Evolutionary conservation across 2,888 invertebrate genomes (phyloP).

Genomic region (Arctia plantaginis): DNA sequence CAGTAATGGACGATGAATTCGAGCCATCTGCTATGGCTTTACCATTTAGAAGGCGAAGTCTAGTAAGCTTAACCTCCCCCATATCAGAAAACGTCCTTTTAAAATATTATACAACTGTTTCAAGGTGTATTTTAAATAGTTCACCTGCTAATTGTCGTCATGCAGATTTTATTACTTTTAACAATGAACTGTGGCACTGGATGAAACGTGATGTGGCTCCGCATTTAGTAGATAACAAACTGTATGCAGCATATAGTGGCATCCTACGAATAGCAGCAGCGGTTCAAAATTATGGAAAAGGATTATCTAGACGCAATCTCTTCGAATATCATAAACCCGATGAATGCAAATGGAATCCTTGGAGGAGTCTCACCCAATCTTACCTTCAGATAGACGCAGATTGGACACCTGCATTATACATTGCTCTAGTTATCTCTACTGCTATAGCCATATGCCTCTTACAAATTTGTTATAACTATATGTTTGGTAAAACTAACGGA

Average conservation of each 20-base stretch:
- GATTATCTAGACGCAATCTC: slow-evolving; percentile 71
- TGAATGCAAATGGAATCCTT: slow-evolving; percentile 68
- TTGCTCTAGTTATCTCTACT: slow-evolving; percentile 62
- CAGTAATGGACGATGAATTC: slow-evolving; percentile 67
- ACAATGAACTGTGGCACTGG: slow-evolving; percentile 81
- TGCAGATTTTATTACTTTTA: slow-evolving; percentile 75
- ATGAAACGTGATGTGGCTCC: slow-evolving; percentile 79
- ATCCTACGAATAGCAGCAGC: slow-evolving; percentile 77
- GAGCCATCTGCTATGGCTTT: slow-evolving; percentile 71
- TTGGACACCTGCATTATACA: slow-evolving; percentile 69
- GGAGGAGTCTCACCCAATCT: slow-evolving; percentile 63
- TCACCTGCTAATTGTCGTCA: slow-evolving; percentile 76
- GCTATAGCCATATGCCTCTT: slow-evolving; percentile 67
- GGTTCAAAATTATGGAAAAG: slow-evolving; percentile 77
- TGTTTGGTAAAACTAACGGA: slow-evolving; percentile 59
- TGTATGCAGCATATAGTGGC: slow-evolving; percentile 78
- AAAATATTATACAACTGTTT: slow-evolving; percentile 76
- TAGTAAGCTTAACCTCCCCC: slow-evolving; percentile 69
- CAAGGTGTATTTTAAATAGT: slow-evolving; percentile 72
- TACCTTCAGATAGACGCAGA: slow-evolving; percentile 66
- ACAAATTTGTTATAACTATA: slow-evolving; percentile 70
- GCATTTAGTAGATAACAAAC: slow-evolving; percentile 73
- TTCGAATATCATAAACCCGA: slow-evolving; percentile 57
- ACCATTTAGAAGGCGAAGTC: slow-evolving; percentile 71
- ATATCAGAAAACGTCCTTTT: slow-evolving; percentile 70